Conservation (phyloP, 2,113 vertebrate genomes). For the Elephantulus edwardii region DNA sequence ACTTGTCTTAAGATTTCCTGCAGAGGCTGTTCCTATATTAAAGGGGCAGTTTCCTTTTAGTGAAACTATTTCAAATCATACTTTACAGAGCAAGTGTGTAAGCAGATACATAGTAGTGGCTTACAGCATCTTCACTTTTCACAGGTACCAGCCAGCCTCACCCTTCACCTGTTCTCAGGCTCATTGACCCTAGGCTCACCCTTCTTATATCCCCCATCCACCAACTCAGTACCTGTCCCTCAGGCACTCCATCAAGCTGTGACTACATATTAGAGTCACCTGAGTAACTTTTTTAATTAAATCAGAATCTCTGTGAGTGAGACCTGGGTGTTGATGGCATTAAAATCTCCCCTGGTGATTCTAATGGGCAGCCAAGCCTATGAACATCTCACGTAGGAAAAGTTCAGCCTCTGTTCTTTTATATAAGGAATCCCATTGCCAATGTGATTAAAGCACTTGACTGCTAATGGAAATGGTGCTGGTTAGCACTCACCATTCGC, state of each 20-base stretch:
- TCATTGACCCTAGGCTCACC: background rate
- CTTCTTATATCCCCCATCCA: fast-evolving
- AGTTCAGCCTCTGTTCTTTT: background rate
- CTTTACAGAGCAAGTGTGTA: background rate
- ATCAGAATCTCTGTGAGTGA: background rate
- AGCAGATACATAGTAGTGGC: background rate
- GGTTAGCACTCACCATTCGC: background rate
- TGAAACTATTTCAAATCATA: background rate
- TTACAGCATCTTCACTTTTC: background rate
- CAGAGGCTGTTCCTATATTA: background rate
- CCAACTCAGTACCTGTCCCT: background rate
- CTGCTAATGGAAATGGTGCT: background rate
- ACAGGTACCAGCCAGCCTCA: fast-evolving
- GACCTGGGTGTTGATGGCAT: background rate
- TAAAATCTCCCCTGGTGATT: background rate
- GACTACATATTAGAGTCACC: background rate
- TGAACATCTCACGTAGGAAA: background rate
- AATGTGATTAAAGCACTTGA: background rate
- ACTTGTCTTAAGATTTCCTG: background rate
- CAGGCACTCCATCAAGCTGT: background rate
- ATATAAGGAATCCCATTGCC: background rate
- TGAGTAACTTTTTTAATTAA: background rate
- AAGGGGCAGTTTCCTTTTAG: background rate
- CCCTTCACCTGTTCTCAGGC: background rate
- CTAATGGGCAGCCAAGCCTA: background rate